A percentile compares a stretch with the other conserved stretches of the same genome.
Conservation (phyloP, 37 sponge, comb jelly and placozoan genomes). For the Halichondria panicea region DNA sequence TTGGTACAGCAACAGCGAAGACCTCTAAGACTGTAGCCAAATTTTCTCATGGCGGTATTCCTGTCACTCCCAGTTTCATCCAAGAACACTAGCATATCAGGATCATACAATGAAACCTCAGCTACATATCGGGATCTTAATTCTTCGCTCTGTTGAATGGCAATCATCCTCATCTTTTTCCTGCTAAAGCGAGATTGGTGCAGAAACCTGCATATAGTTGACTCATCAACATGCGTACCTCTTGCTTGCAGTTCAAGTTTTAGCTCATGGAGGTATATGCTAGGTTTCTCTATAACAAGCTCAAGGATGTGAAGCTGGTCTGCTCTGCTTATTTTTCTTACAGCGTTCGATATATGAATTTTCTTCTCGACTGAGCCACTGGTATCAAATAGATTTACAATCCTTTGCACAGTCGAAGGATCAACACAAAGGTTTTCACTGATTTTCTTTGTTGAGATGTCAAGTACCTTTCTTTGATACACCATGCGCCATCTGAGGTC, state of each 20-base stretch:
- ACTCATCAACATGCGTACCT: constrained; percentile 16
- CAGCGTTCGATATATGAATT: background rate
- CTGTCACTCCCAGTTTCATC: constrained; percentile 40
- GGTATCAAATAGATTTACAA: constrained; percentile 10
- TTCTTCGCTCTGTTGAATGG: constrained; percentile 10
- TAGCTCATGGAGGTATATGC: constrained; percentile 14
- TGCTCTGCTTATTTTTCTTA: background rate
- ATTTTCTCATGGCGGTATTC: constrained; percentile 18
- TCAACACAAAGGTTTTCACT: constrained; percentile 9
- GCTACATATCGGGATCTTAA: constrained; percentile 4
- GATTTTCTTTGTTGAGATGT: background rate
- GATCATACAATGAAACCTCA: constrained; percentile 4
- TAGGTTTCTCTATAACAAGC: constrained; percentile 8
- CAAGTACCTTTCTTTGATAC: constrained; percentile 8
- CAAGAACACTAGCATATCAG: constrained; percentile 29
- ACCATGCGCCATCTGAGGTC: constrained; percentile 20
- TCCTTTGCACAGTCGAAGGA: constrained; percentile 10
- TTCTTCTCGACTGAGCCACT: constrained; percentile 8
- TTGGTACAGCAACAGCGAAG: background rate
- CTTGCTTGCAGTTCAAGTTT: background rate
- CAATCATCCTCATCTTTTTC: constrained; percentile 22
- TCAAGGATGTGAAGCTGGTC: constrained; percentile 9
- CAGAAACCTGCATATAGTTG: constrained; percentile 15
- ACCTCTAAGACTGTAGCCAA: constrained; percentile 34
- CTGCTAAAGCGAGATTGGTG: background rate